Evolutionary conservation across 30 jellyfish, hydroid and myxozoan genomes (phyloP).

Genomic region (Aurelia aurita complex sp. Pacific): DNA sequence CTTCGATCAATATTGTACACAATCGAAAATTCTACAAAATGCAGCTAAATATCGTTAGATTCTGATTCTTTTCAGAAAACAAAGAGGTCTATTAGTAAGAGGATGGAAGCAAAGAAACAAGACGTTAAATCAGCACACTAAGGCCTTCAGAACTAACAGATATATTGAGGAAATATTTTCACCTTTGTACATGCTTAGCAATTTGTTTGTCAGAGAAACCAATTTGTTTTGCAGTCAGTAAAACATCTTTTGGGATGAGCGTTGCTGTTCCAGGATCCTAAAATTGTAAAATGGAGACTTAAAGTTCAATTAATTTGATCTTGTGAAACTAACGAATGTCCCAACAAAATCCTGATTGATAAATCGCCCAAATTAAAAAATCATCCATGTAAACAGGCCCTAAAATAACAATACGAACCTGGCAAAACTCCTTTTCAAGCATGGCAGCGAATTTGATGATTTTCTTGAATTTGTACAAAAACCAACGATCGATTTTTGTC

Average conservation of each 20-base stretch:
- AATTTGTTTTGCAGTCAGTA: conserved; percentile 80
- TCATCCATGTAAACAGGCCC: background rate
- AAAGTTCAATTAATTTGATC: too few species aligned
- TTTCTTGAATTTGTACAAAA: conserved; percentile 72
- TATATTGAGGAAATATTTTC: background rate
- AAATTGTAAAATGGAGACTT: background rate
- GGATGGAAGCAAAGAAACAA: too few species aligned
- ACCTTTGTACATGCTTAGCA: conserved; percentile 97
- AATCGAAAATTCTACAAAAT: too few species aligned
- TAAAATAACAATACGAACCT: conserved; percentile 26
- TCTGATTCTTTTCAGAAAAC: too few species aligned
- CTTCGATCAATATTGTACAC: too few species aligned
- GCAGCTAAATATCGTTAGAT: too few species aligned
- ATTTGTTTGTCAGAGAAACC: conserved; percentile 98
- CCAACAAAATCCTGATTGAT: too few species aligned
- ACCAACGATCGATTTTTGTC: conserved; percentile 97
- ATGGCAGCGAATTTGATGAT: conserved; percentile 71
- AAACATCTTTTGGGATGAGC: conserved; percentile 62
- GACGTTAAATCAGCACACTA: background rate
- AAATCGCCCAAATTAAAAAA: background rate
- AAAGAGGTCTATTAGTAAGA: too few species aligned
- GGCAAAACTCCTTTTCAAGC: conserved; percentile 67
- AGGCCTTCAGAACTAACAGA: background rate
- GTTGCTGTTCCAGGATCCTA: conserved; percentile 66
- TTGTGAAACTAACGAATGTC: too few species aligned